Conservation (phyloP, 2,113 vertebrate species). For the Lota lota region DNA sequence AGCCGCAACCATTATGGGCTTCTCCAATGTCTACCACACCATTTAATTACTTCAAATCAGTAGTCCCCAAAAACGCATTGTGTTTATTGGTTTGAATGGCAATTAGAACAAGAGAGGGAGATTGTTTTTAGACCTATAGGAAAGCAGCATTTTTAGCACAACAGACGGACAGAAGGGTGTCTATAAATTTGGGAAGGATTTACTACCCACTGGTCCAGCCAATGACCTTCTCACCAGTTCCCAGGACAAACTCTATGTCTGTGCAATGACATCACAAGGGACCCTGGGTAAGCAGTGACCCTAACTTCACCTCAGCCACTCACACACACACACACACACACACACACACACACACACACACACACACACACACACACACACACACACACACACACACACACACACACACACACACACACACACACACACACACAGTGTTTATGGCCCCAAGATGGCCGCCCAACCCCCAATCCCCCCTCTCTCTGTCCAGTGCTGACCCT, state of each 20-base stretch:
- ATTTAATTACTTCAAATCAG: neutral
- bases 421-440: conserved; percentile 53
- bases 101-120: conserved; percentile 11
- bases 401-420: too few species aligned
- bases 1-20: neutral
- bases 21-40: neutral
- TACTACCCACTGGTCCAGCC: conserved; percentile 73
- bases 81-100: conserved; percentile 18
- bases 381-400: too few species aligned
- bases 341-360: too few species aligned
- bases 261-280: conserved; percentile 65
- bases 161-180: conserved; percentile 41
- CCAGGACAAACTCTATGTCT: conserved; percentile 60
- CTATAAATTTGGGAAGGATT: conserved; percentile 70
- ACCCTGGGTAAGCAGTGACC: conserved; percentile 70
- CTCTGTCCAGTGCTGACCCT: conserved; percentile 26
- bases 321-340: conserved; percentile 5
- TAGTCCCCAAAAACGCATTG: neutral
- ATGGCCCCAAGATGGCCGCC: conserved; percentile 32
- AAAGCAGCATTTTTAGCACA: conserved; percentile 36
- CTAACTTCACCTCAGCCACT: conserved; percentile 73
- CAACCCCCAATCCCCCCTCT: conserved; percentile 34
- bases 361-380: too few species aligned
- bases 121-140: conserved; percentile 39
- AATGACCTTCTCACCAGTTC: conserved; percentile 79